Percentiles rank a stretch among this genome's conserved stretches.
These are phyloP conservation scores for Siderastrea siderea DNA, from an alignment of 92 coral and sea anemone species.

Conservation along the genomic window DNA sequence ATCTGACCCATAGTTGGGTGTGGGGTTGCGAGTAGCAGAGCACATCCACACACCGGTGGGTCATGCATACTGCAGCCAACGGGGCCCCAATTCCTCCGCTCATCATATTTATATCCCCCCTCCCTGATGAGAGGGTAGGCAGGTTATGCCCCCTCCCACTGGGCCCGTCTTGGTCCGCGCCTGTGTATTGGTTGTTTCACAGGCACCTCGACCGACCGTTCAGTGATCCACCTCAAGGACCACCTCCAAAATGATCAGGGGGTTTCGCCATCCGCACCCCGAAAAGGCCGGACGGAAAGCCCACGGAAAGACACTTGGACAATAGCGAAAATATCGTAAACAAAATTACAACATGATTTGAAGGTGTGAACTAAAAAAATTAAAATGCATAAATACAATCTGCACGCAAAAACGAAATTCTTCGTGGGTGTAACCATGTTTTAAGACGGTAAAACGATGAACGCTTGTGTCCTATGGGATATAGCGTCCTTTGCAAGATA, in stretches of 20 bases:
- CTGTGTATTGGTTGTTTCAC: too few relatives aligned
- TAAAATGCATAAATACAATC: too few relatives aligned
- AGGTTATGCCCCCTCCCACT: conserved; percentile 6
- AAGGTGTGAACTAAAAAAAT: too few relatives aligned
- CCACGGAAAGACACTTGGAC: background rate
- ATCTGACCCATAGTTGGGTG: too few relatives aligned
- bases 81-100: background rate
- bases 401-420: too few relatives aligned
- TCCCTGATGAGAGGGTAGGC: conserved; percentile 4
- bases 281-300: conserved; percentile 1
- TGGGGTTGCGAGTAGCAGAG: too few relatives aligned
- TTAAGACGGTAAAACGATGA: too few relatives aligned
- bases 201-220: background rate
- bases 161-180: conserved; percentile 11
- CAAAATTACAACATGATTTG: too few relatives aligned
- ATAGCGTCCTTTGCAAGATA: too few relatives aligned
- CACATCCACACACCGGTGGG: conserved; percentile 2
- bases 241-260: conserved; percentile 14
- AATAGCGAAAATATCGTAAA: too few relatives aligned
- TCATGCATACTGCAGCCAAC: conserved; percentile 1
- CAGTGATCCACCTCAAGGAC: background rate
- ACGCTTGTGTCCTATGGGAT: too few relatives aligned
- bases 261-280: background rate
- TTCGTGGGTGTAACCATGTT: too few relatives aligned
- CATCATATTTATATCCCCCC: background rate